phyloP scores from a whole-genome alignment of 2,888 invertebrate genomes.

The Dorcus parallelipipedus region DNA sequence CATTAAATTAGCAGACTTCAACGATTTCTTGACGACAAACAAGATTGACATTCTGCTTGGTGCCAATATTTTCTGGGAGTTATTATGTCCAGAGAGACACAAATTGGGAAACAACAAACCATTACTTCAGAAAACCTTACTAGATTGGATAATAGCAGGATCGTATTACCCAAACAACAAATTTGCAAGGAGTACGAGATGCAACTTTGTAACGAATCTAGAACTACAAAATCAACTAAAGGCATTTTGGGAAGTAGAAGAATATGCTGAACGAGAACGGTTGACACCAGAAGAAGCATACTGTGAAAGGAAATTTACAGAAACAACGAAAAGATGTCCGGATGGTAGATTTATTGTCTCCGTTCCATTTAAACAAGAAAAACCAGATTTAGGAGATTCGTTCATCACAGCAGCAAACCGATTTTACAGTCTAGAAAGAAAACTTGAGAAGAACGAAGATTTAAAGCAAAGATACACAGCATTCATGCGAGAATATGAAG shows the following conservation, averaged over 20 bases:
- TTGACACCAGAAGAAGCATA: not conserved
- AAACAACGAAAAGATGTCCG: not conserved
- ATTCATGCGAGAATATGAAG: too few relatives aligned
- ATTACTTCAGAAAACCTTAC: not conserved
- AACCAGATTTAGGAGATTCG: not conserved
- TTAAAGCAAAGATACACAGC: not conserved
- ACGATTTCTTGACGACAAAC: not conserved
- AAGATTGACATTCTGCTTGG: not conserved
- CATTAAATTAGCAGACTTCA: not conserved
- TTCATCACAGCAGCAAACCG: not conserved
- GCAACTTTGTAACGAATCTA: not conserved
- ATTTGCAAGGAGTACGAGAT: not conserved
- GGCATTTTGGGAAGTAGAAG: constrained; percentile 1
- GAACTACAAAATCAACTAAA: not conserved
- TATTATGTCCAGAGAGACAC: not conserved
- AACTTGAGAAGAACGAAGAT: constrained; percentile 15
- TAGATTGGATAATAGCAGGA: not conserved
- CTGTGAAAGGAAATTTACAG: not conserved
- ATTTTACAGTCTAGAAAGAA: constrained; percentile 18
- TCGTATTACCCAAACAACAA: not conserved
- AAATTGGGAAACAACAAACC: not conserved
- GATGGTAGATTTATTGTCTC: not conserved
- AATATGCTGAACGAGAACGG: not conserved
- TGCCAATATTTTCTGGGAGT: not conserved
- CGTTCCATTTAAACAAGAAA: not conserved